A percentile compares a stretch with the other conserved stretches of the same genome.
Evolutionary conservation across 2,113 vertebrate species (phyloP).

Genomic region (Gavialis gangeticus): DNA sequence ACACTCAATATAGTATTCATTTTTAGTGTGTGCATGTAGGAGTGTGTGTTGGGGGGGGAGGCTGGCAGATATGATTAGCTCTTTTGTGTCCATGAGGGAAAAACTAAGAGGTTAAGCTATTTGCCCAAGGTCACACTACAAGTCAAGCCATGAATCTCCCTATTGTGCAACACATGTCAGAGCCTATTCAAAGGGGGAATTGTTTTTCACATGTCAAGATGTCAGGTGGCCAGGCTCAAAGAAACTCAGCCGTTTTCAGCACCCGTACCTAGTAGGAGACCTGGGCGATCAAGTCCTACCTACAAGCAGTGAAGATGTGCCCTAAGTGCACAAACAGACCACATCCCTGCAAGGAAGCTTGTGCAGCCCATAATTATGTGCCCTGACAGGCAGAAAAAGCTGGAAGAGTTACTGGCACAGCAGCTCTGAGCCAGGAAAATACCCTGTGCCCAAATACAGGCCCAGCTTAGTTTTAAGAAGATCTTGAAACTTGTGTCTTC

Average conservation of each 20-base stretch:
- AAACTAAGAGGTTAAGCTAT: slow-evolving; percentile 18
- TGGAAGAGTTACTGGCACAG: background rate
- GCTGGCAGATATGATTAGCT: background rate
- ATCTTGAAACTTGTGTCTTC: background rate
- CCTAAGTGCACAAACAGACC: rapidly evolving
- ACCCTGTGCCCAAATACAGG: background rate
- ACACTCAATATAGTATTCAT: no score
- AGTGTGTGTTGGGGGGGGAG: no score
- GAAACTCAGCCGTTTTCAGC: slow-evolving; percentile 9
- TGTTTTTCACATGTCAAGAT: slow-evolving; percentile 26
- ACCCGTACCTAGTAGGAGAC: background rate
- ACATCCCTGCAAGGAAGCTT: background rate
- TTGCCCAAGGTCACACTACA: slow-evolving; percentile 56
- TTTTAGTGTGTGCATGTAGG: no score
- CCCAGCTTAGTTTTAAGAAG: background rate
- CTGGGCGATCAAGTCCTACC: background rate
- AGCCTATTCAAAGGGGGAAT: slow-evolving; percentile 16
- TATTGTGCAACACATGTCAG: slow-evolving; percentile 60
- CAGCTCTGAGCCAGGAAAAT: background rate
- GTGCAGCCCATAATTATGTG: background rate
- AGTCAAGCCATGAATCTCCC: slow-evolving; percentile 39
- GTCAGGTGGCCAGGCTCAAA: slow-evolving; percentile 32
- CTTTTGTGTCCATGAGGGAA: background rate
- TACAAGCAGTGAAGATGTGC: background rate
- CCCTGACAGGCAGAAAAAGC: rapidly evolving